Base-by-base conservation (phyloP, 2,797 vertebrate genomes). In the Poeciliopsis gracilis region DNA sequence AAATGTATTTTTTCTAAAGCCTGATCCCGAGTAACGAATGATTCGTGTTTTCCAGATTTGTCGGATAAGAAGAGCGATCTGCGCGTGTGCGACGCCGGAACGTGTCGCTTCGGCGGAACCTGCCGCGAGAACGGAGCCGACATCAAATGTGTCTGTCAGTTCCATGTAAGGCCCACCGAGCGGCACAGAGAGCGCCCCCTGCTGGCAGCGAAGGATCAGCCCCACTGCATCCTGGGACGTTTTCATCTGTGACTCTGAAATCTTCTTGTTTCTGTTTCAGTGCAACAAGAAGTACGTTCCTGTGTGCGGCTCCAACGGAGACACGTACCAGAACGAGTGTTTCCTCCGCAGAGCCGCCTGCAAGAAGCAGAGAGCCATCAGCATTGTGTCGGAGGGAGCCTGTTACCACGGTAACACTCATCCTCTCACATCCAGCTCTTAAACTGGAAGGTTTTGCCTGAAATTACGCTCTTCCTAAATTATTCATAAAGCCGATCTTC, bases 311-410 rank as follows among this genome's bases (percentile, higher is more conserved):
- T 98, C 98, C 30, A 99, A 99, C 78, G 97, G 97, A 89, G 98
- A 99, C 95, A 98, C 98, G 77, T 99, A 98, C 88, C 97, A 99
- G 95, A 99, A 98, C 55, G 97, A 99, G 90, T 99, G 98, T 87
- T 99, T 97, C 92, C 95, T 99, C 91, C 94, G 96, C 88, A 96
- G 97, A 92, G 97, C 97, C 72, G 95, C 98, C 86, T 99, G 98
- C 94, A 99, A 97, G 86, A 97, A 98, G 77, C 98, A 99, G 90
- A 97, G 96, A 90, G 93, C 96, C 86, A 95, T 99, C 94, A 95
- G 91, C 74, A 91, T 97, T 57, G 90, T 95, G 82, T 94, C 97
- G 9, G 95, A 96, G 85, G 97, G 97, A 79, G 94, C 97, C 67
- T 99, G 98, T 88, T 97, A 97, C 92, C 96, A 96, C 5, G 98